Percentiles rank a stretch among this genome's conserved stretches.
These are phyloP conservation scores for Drosophila sp. DNA, from an alignment of 1,140 invertebrate genomes.

Conservation along the genomic window DNA sequence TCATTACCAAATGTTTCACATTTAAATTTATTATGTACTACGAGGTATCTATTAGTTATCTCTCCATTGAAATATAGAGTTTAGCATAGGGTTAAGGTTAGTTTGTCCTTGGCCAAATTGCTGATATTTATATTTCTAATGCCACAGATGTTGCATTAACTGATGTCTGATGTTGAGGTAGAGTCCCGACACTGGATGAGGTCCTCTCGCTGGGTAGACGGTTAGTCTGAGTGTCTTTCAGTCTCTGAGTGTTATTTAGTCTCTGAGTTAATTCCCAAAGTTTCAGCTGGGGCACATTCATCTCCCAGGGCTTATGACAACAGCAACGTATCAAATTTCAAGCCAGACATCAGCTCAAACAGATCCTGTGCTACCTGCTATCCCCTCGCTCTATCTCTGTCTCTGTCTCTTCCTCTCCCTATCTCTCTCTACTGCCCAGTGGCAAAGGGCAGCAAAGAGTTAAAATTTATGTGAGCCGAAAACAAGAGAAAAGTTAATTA, in stretches of 20 bases:
- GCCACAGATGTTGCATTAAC: background rate
- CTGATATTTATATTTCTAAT: background rate
- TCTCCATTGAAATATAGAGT: too few species aligned
- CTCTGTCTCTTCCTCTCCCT: background rate
- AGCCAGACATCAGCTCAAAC: conserved; percentile 23
- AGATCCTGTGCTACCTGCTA: conserved; percentile 26
- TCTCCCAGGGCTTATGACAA: conserved; percentile 42
- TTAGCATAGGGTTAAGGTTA: too few species aligned
- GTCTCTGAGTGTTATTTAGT: background rate
- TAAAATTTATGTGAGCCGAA: conserved; percentile 73
- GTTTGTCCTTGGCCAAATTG: too few species aligned
- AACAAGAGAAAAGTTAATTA: conserved; percentile 80
- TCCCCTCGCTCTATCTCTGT: background rate
- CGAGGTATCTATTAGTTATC: too few species aligned
- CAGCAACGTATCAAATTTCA: conserved; percentile 73
- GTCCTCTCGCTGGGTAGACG: background rate
- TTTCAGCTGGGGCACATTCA: conserved; percentile 33
- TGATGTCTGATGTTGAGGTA: background rate
- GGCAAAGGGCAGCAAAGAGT: conserved; percentile 56
- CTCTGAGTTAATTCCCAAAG: conserved; percentile 23
- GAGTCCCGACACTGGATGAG: too few species aligned
- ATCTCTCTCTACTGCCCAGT: conserved; percentile 4
- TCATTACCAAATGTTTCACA: too few species aligned
- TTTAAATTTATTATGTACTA: too few species aligned
- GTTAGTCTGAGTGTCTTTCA: background rate